Conservation (phyloP, 2,888 invertebrate species). For the Trichopoda pennipes region DNA sequence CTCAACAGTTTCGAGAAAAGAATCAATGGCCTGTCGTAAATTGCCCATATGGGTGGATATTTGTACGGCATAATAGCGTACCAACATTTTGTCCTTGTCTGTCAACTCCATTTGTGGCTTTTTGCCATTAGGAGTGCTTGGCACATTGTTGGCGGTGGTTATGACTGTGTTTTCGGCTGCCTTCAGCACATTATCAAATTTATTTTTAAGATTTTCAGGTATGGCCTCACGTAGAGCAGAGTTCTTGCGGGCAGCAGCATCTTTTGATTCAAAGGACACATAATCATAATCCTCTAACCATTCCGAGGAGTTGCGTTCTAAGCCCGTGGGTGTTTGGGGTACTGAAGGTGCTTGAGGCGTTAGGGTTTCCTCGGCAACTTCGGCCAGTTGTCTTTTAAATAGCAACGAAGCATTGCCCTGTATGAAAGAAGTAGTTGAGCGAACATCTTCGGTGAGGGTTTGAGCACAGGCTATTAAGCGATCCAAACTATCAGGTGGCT, state of each 20-base stretch:
- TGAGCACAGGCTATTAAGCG: constrained; percentile 93
- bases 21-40: constrained; percentile 93
- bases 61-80: constrained; percentile 93
- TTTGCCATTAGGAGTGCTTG: constrained; percentile 69
- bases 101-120: constrained; percentile 81
- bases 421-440: constrained; percentile 94
- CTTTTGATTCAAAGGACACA: constrained; percentile 90
- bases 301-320: constrained; percentile 78
- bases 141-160: constrained; percentile 81
- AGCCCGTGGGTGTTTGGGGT: constrained; percentile 47
- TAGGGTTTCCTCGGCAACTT: constrained; percentile 46
- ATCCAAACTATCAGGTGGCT: constrained; percentile 90
- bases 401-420: constrained; percentile 91
- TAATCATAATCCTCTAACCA: constrained; percentile 95
- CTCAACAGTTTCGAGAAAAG: constrained; percentile 94
- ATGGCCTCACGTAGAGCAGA: constrained; percentile 88
- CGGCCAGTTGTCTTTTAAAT: constrained; percentile 84
- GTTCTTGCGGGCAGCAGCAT: constrained; percentile 86
- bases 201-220: constrained; percentile 86
- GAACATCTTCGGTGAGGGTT: constrained; percentile 93
- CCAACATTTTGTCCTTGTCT: constrained; percentile 90
- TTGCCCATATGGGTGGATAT: constrained; percentile 91
- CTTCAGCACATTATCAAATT: constrained; percentile 88
- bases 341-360: constrained; percentile 34
- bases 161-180: constrained; percentile 86